Evolutionary conservation across 2,797 vertebrate species (phyloP).

Genomic region (Pempheris klunzingeri): DNA sequence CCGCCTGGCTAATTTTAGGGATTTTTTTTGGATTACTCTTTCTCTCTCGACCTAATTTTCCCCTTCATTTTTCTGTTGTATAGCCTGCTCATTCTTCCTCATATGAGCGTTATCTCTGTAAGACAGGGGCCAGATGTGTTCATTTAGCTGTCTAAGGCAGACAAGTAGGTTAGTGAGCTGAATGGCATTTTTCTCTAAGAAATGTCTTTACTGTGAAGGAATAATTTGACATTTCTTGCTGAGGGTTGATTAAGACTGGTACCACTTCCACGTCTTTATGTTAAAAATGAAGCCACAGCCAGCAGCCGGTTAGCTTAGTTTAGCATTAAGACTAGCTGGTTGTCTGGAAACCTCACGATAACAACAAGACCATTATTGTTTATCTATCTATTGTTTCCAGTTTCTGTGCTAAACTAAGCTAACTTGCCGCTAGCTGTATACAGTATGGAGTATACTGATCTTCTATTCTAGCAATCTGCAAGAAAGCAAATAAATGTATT

Average conservation of each 20-base stretch:
- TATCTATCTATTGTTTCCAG: too few relatives aligned
- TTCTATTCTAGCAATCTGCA: neutral
- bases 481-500: neutral
- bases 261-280: neutral
- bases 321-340: slow-evolving; percentile 1
- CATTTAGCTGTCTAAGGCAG: neutral
- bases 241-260: neutral
- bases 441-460: neutral
- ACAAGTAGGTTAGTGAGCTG: neutral
- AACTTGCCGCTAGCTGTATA: neutral
- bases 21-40: slow-evolving; percentile 60
- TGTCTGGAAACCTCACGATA: neutral
- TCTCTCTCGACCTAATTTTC: slow-evolving; percentile 2
- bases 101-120: neutral
- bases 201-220: slow-evolving; percentile 7
- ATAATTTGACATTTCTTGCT: neutral
- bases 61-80: neutral
- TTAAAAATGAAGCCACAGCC: neutral
- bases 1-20: slow-evolving; percentile 32
- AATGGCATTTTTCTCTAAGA: neutral
- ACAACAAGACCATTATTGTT: too few relatives aligned
- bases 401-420: neutral
- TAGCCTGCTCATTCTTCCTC: neutral
- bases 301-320: slow-evolving; percentile 16
- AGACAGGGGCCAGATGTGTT: too few relatives aligned